These are phyloP conservation scores for Cyanoderma ruficeps DNA, from an alignment of 2,113 vertebrate species.

Conservation along the genomic window DNA sequence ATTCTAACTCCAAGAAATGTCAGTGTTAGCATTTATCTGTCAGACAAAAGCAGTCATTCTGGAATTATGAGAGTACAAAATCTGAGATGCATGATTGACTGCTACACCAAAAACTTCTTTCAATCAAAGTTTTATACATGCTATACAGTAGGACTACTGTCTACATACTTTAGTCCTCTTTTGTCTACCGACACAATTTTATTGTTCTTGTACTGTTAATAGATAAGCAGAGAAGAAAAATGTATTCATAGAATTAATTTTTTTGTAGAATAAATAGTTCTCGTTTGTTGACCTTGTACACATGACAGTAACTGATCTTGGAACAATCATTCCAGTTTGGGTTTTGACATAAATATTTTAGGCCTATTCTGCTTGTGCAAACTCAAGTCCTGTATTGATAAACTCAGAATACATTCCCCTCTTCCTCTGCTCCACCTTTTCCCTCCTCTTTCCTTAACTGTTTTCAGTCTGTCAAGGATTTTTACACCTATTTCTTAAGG, in stretches of 20 bases:
- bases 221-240: neutral
- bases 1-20: neutral
- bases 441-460: neutral
- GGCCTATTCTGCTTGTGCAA: slow-evolving; percentile 12
- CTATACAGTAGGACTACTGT: neutral
- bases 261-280: neutral
- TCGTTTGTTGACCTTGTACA: slow-evolving; percentile 4
- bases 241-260: neutral
- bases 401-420: neutral
- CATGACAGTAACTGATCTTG: slow-evolving; percentile 1
- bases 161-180: neutral
- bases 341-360: neutral
- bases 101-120: neutral
- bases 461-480: slow-evolving; percentile 29
- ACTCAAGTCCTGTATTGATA: neutral
- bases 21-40: neutral
- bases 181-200: neutral
- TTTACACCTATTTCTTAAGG: slow-evolving; percentile 30
- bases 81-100: neutral
- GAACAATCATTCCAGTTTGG: slow-evolving; percentile 9
- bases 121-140: neutral
- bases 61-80: neutral
- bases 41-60: neutral
- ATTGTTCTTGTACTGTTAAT: slow-evolving; percentile 25
- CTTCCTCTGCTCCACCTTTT: neutral